These are phyloP conservation scores for Neoascia interrupta DNA, from an alignment of 2,888 invertebrate genomes.

Conservation along the genomic window DNA sequence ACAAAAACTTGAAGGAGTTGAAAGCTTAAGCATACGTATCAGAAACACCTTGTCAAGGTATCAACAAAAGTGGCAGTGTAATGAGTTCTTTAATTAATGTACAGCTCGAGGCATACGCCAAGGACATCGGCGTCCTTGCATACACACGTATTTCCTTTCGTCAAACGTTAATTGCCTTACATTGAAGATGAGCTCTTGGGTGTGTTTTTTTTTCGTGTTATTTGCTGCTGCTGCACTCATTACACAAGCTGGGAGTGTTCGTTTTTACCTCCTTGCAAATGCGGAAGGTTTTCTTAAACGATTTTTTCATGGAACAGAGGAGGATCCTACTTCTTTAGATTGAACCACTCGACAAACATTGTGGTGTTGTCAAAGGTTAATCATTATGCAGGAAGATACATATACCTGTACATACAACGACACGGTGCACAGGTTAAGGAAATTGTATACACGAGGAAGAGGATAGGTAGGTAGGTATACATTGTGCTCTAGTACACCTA, in stretches of 20 bases:
- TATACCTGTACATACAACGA: conserved; percentile 14
- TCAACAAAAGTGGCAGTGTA: conserved; percentile 25
- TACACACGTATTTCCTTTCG: conserved; percentile 25
- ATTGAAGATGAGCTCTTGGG: conserved; percentile 36
- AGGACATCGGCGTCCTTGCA: conserved; percentile 28
- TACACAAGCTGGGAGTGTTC: neutral
- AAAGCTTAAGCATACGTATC: neutral
- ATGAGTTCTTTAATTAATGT: conserved; percentile 60
- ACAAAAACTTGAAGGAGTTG: conserved; percentile 1
- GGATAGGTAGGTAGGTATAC: conserved; percentile 31
- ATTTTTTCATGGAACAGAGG: conserved; percentile 11
- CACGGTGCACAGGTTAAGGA: conserved; percentile 51
- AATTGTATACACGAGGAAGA: conserved; percentile 38
- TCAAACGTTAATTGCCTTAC: conserved; percentile 45
- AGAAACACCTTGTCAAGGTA: conserved; percentile 34
- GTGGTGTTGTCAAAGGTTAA: conserved; percentile 68
- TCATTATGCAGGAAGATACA: conserved; percentile 65
- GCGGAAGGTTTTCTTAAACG: conserved; percentile 37
- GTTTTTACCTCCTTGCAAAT: conserved; percentile 12
- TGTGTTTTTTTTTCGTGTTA: conserved; percentile 28
- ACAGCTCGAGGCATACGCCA: conserved; percentile 42
- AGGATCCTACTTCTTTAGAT: conserved; percentile 33
- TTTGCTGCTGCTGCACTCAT: conserved; percentile 20
- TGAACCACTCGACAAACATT: conserved; percentile 66
- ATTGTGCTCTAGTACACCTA: too few relatives aligned